phyloP scores from a whole-genome alignment of 2,888 invertebrate species.

The Sicus ferrugineus region DNA sequence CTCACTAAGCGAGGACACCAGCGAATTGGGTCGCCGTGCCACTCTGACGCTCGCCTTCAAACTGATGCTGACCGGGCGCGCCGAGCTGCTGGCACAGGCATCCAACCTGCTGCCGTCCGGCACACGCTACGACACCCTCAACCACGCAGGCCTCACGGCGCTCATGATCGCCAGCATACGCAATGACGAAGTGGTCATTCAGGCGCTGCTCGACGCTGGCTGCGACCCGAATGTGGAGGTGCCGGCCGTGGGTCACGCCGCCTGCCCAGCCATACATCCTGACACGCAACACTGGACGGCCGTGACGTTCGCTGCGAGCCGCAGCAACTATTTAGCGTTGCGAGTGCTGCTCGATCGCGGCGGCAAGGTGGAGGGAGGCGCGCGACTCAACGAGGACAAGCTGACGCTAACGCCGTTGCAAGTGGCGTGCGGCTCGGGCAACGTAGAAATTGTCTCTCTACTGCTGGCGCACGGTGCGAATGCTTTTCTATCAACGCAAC shows the following conservation, averaged over 20 bases:
- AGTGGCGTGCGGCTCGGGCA: constrained; percentile 83
- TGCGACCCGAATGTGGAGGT: constrained; percentile 86
- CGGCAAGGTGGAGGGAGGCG: constrained; percentile 86
- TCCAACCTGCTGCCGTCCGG: constrained; percentile 76
- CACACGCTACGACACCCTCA: constrained; percentile 78
- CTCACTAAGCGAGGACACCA: constrained; percentile 55
- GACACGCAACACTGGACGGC: constrained; percentile 88
- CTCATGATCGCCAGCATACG: constrained; percentile 84
- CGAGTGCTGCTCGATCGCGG: constrained; percentile 80
- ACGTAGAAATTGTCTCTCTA: constrained; percentile 80
- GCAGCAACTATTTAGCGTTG: constrained; percentile 69
- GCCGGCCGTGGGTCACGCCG: constrained; percentile 65
- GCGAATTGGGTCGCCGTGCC: constrained; percentile 71
- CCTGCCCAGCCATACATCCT: constrained; percentile 68
- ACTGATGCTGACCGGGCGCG: constrained; percentile 79
- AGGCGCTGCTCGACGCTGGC: constrained; percentile 79
- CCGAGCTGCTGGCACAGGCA: constrained; percentile 81
- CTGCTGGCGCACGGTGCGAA: constrained; percentile 86
- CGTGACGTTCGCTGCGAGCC: constrained; percentile 78
- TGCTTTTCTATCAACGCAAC: constrained; percentile 84
- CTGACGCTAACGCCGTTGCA: constrained; percentile 89
- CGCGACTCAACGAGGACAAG: constrained; percentile 81
- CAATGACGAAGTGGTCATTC: constrained; percentile 80
- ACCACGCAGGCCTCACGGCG: constrained; percentile 81
- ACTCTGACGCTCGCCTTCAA: constrained; percentile 81